phyloP scores from a whole-genome alignment of 2,113 vertebrate species.

The Cervus canadensis region DNA sequence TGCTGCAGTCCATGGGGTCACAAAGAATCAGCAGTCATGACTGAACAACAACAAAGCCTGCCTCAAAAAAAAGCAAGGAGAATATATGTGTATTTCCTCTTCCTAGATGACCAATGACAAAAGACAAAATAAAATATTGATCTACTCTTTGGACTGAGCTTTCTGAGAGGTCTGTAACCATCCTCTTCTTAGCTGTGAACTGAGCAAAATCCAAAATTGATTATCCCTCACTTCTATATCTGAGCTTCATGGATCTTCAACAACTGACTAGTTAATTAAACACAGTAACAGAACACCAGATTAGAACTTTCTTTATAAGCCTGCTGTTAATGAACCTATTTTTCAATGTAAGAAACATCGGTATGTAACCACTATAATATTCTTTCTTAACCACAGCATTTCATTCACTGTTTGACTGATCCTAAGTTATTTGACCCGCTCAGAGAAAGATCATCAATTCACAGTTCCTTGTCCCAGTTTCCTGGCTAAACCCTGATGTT shows the following conservation, averaged over 20 bases:
- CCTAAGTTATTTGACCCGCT: background rate
- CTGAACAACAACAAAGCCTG: background rate
- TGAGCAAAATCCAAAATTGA: conserved; percentile 58
- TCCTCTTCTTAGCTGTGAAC: conserved; percentile 55
- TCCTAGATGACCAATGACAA: background rate
- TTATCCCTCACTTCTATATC: conserved; percentile 62
- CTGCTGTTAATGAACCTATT: conserved; percentile 68
- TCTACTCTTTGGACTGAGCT: conserved; percentile 49
- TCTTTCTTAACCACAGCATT: background rate
- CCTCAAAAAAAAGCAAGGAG: conserved; percentile 7
- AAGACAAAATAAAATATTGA: conserved; percentile 74
- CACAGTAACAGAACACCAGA: conserved; percentile 69
- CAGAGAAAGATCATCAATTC: background rate
- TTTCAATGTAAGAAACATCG: conserved; percentile 61
- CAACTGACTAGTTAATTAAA: conserved; percentile 76
- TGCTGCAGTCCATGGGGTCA: background rate
- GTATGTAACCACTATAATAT: background rate
- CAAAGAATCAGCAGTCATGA: fast-evolving
- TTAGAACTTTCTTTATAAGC: conserved; percentile 58
- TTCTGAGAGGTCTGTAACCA: conserved; percentile 55
- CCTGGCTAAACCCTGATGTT: background rate
- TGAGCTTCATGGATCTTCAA: conserved; percentile 62
- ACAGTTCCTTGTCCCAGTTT: background rate
- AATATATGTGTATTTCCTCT: background rate
- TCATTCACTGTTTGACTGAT: background rate